These are phyloP conservation scores for Dryocosmus kuriphilus DNA, from an alignment of 2,888 invertebrate species.

Conservation along the genomic window DNA sequence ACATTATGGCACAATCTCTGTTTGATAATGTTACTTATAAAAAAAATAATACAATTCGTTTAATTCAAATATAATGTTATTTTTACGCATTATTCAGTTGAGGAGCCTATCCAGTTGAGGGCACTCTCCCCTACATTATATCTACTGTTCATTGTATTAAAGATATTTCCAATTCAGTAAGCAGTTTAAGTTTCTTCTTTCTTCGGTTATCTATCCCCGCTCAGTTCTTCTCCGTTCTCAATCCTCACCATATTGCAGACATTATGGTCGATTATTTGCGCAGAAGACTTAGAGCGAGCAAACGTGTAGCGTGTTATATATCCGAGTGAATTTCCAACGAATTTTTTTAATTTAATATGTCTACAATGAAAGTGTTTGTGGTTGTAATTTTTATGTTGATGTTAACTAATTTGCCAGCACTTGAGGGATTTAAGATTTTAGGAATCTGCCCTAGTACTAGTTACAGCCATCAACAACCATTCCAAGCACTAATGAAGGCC, in stretches of 20 bases:
- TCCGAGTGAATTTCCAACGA: not conserved
- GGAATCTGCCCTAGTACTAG: conserved; percentile 72
- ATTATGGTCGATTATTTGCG: not conserved
- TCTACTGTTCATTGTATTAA: not conserved
- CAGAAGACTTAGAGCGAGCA: too few species aligned
- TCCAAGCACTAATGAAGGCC: conserved; percentile 71
- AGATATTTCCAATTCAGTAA: not conserved
- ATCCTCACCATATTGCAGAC: not conserved
- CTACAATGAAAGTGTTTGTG: not conserved
- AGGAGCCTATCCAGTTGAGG: too few species aligned
- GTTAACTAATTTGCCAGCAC: not conserved
- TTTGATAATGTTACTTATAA: too few species aligned
- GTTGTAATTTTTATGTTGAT: not conserved
- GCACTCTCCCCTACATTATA: too few species aligned
- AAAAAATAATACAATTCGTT: too few species aligned
- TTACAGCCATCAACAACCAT: conserved; percentile 73
- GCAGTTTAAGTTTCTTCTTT: not conserved
- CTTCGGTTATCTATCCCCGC: not conserved
- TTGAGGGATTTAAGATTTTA: conserved; percentile 65
- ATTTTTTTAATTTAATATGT: not conserved
- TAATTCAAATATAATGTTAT: too few species aligned
- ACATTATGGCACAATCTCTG: too few species aligned
- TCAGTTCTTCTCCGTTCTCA: not conserved
- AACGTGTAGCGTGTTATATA: not conserved
- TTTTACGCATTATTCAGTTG: too few species aligned